Evolutionary conservation across 2,888 invertebrate species (phyloP).

Genomic region (Eilema sororculum): DNA sequence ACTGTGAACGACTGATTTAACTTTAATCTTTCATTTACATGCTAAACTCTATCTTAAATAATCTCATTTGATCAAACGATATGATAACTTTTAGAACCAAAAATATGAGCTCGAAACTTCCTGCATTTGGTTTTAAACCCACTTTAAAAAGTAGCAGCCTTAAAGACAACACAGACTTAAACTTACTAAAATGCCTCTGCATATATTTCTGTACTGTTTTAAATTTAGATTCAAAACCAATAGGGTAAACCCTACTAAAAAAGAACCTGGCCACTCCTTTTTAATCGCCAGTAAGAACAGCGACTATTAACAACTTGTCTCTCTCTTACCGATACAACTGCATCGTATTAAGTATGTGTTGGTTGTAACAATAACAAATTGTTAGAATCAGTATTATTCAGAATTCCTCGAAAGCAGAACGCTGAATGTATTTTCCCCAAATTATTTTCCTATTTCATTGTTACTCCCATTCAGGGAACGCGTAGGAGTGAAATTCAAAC

Average conservation of each 20-base stretch:
- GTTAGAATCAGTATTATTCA: neutral
- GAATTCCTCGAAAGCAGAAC: neutral
- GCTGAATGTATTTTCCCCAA: no score
- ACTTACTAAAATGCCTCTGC: no score
- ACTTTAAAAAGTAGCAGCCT: neutral
- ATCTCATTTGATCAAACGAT: neutral
- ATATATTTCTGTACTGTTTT: no score
- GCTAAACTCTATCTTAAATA: constrained; percentile 32
- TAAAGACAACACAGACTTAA: no score
- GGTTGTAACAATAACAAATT: neutral
- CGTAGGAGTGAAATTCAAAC: no score
- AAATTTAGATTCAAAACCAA: neutral
- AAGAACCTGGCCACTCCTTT: neutral
- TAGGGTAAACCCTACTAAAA: neutral
- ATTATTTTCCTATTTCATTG: no score
- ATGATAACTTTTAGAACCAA: neutral
- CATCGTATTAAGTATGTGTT: neutral
- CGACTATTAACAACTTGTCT: neutral
- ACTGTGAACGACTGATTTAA: constrained; percentile 36
- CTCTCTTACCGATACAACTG: neutral
- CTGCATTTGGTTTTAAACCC: neutral
- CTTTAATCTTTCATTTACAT: constrained; percentile 48
- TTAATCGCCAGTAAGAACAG: neutral
- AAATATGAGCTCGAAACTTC: neutral
- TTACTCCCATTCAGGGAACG: no score